These are phyloP conservation scores for Chlorodrepanis virens DNA, from an alignment of 2,113 vertebrate genomes.

Conservation along the genomic window DNA sequence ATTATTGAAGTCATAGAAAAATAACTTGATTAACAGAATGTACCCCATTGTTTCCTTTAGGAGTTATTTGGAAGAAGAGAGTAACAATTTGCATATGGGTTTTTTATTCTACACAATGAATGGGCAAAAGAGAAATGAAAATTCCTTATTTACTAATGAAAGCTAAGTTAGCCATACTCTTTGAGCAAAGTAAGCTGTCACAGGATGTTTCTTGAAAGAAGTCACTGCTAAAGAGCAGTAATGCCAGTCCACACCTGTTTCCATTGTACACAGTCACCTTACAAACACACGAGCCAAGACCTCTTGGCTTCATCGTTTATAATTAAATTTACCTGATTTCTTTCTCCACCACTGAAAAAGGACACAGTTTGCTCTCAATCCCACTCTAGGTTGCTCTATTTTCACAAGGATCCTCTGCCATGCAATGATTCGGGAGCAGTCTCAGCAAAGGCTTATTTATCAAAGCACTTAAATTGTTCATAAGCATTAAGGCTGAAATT, in stretches of 20 bases:
- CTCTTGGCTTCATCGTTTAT: not conserved
- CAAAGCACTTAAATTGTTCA: not conserved
- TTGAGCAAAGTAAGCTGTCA: not conserved
- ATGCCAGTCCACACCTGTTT: rapidly evolving
- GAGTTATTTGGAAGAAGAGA: not conserved
- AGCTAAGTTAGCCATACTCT: not conserved
- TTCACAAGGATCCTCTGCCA: not conserved
- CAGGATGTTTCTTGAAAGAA: not conserved
- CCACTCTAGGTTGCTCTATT: not conserved
- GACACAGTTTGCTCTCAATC: not conserved
- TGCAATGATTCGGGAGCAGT: not conserved
- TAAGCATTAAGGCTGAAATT: not conserved
- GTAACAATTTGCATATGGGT: not conserved
- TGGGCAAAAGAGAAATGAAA: not conserved
- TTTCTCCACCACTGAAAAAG: not conserved
- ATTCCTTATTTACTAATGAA: not conserved
- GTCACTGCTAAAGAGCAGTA: not conserved
- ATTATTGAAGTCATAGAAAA: not conserved
- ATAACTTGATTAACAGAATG: not conserved
- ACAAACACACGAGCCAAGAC: not conserved
- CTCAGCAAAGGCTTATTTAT: not conserved
- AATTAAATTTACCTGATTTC: not conserved
- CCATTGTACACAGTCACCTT: rapidly evolving
- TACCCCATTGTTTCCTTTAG: not conserved
- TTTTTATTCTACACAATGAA: not conserved